phyloP scores from a whole-genome alignment of 2,797 vertebrate genomes.

The Girardinus metallicus region DNA sequence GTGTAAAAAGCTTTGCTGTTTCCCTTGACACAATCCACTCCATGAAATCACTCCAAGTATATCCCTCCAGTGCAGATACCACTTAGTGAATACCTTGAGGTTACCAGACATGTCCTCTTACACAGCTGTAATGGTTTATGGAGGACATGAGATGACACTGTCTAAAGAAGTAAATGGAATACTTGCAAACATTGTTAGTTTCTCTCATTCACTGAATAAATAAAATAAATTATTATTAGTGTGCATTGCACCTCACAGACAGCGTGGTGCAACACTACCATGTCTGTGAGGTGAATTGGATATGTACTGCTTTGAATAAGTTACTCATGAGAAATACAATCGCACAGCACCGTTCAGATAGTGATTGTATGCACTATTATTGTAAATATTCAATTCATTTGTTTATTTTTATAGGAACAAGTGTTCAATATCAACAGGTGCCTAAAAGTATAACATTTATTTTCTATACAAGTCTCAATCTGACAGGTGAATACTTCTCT shows the following conservation, averaged over 20 bases:
- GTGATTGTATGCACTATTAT: not conserved
- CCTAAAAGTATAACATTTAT: not conserved
- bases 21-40: slow-evolving; percentile 62
- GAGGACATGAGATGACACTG: slow-evolving; percentile 20
- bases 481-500: not conserved
- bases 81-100: slow-evolving; percentile 71
- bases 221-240: not conserved
- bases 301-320: not conserved
- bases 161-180: slow-evolving; percentile 26
- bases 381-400: not conserved
- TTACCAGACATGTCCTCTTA: slow-evolving; percentile 49
- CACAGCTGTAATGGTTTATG: slow-evolving; percentile 47
- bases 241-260: no score
- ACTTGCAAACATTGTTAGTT: slow-evolving; percentile 5
- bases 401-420: not conserved
- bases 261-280: not conserved
- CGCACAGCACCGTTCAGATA: not conserved
- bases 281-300: not conserved
- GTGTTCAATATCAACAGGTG: not conserved
- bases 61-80: slow-evolving; percentile 55
- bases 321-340: not conserved
- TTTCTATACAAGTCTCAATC: not conserved
- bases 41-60: slow-evolving; percentile 56
- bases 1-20: slow-evolving; percentile 75
- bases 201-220: not conserved